phyloP scores from a whole-genome alignment of 2,113 vertebrate genomes.

The Datnioides undecimradiatus region DNA sequence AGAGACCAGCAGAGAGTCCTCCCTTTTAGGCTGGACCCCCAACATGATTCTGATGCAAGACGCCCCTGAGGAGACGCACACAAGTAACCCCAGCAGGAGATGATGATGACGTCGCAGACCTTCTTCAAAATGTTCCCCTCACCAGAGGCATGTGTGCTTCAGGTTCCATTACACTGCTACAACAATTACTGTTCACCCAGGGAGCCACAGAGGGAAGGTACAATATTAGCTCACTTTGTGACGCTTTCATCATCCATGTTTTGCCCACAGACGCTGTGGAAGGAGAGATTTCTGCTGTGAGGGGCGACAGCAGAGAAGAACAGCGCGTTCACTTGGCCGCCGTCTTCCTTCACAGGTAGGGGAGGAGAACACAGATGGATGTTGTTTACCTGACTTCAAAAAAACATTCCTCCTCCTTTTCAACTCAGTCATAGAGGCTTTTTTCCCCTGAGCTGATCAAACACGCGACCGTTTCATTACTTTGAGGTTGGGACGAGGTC shows the following conservation, averaged over 20 bases:
- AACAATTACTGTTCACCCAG: slow-evolving; percentile 30
- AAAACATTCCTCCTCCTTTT: slow-evolving; percentile 30
- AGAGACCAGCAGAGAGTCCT: not conserved
- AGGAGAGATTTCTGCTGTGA: slow-evolving; percentile 2
- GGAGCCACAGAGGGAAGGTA: slow-evolving; percentile 1
- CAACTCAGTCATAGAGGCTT: slow-evolving; percentile 5
- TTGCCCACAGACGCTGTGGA: slow-evolving; percentile 4
- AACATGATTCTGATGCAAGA: not conserved
- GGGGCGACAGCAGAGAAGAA: slow-evolving; percentile 14
- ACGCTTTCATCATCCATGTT: slow-evolving; percentile 44
- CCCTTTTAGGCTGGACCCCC: not conserved
- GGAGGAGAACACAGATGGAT: slow-evolving; percentile 28
- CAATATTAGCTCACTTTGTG: not conserved
- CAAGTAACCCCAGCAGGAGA: not conserved
- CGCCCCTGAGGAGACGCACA: not conserved
- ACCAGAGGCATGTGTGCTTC: not conserved
- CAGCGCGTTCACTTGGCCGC: slow-evolving; percentile 15
- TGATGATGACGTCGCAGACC: slow-evolving; percentile 31
- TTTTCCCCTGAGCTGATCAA: slow-evolving; percentile 34
- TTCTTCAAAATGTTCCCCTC: not conserved
- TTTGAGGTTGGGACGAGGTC: slow-evolving; percentile 61
- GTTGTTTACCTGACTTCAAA: slow-evolving; percentile 57
- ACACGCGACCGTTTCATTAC: slow-evolving; percentile 51
- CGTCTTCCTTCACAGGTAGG: not conserved
- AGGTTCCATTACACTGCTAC: slow-evolving; percentile 12